Conservation (phyloP, 2,113 vertebrate genomes). For the Albula glossodonta region DNA sequence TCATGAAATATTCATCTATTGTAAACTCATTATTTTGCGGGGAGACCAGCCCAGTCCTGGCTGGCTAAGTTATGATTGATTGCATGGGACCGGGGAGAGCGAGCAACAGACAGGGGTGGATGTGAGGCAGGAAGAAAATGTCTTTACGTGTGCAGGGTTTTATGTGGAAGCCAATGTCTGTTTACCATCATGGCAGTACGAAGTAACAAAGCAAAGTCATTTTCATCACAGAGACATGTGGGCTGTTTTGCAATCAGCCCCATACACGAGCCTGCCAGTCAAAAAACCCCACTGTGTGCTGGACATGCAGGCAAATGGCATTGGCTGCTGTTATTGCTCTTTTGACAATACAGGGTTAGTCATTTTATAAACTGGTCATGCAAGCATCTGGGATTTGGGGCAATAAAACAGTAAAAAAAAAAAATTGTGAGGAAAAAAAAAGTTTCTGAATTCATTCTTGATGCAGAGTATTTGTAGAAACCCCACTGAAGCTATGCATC, state of each 20-base stretch:
- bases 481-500: slow-evolving; percentile 1
- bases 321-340: background rate
- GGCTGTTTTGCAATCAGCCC: background rate
- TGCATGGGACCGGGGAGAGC: slow-evolving; percentile 41
- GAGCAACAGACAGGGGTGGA: slow-evolving; percentile 43
- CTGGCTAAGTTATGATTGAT: slow-evolving; percentile 64
- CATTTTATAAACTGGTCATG: background rate
- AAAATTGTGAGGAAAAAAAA: background rate
- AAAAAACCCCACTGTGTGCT: background rate
- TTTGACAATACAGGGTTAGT: background rate
- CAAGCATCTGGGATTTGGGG: background rate
- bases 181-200: slow-evolving; percentile 16
- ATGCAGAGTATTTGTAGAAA: background rate
- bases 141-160: slow-evolving; percentile 10
- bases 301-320: background rate
- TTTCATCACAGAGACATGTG: slow-evolving; percentile 13
- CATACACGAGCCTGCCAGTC: background rate
- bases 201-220: slow-evolving; percentile 23
- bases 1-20: slow-evolving; percentile 59
- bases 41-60: slow-evolving; percentile 45
- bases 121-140: slow-evolving; percentile 13
- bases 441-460: slow-evolving; percentile 3
- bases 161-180: slow-evolving; percentile 37
- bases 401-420: background rate
- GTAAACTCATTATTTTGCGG: slow-evolving; percentile 65